phyloP scores from a whole-genome alignment of 2,888 invertebrate species.

The Plebejus argus region DNA sequence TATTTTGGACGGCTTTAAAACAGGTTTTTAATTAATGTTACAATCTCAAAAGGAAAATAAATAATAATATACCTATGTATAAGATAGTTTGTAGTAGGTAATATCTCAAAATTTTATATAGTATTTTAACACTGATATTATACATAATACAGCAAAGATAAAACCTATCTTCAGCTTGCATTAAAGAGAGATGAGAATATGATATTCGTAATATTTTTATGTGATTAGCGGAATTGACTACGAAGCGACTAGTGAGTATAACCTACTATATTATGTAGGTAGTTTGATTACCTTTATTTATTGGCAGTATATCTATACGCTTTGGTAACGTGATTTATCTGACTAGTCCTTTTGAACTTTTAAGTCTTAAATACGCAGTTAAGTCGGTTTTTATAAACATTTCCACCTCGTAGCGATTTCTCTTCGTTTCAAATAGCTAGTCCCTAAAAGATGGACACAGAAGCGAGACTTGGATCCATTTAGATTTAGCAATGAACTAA shows the following conservation, averaged over 20 bases:
- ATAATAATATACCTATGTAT: not conserved
- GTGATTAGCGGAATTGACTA: not conserved
- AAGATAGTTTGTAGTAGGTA: not conserved
- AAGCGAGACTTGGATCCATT: not conserved
- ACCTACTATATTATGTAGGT: not conserved
- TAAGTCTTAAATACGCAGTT: not conserved
- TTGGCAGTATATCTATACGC: conserved; percentile 3
- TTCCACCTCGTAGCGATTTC: not conserved
- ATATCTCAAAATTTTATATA: not conserved
- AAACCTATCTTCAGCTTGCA: not conserved
- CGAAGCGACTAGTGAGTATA: not conserved
- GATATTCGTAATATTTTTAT: not conserved
- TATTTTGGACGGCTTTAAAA: conserved; percentile 29
- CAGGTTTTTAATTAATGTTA: conserved; percentile 4
- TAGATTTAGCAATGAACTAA: not conserved
- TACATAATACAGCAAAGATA: not conserved
- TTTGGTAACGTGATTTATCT: conserved; percentile 8
- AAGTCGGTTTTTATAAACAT: not conserved
- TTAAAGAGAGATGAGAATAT: not conserved
- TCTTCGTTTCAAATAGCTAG: not conserved
- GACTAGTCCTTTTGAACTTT: not conserved
- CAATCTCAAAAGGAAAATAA: not conserved
- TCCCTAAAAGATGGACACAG: not conserved
- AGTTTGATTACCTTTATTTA: not conserved
- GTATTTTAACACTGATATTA: not conserved